Evolutionary conservation across 1,140 invertebrate species (phyloP), one percentile per base, ranked within the genome.

Genomic region (Drosophila athabasca): DNA sequence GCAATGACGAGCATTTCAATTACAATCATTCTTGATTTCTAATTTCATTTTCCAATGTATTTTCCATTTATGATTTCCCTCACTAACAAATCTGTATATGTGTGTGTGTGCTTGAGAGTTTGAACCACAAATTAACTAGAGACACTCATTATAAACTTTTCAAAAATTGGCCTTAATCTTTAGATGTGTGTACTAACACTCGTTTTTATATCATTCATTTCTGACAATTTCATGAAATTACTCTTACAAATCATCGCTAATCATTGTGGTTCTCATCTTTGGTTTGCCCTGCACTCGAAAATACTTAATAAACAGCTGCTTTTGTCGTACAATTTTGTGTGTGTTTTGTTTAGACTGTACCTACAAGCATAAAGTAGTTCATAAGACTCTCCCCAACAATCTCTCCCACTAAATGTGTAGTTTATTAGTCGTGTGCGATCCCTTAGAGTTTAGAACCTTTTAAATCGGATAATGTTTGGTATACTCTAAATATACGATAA

Each of bases 1-100:
- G 45, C 35, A 69, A 69, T 31, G 65, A 69, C 45, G 43, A 69
- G 45, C 51, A 69, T 69, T 69, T 55, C 31, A 49, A 69, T 69
- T 69, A 50, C 39, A 17, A 58, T 49, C 51, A 50, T 15, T 15
- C n/a, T 43, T 69, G 44, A 43, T 68, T 68, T 66, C 2, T 4
- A 53, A 46, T 67, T 68, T 29, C 45, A 35, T 64, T 35, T 39
- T 13, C 46, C 26, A 35, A 64, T 29, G 44, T 9, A 51, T 48
- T 50, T 26, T 35, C 2, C 22, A 35, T 69, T 69, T 3, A 19
- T 57, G 6, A 48, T 55, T 69, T 68, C 9, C n/a, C 26, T 69
- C 45, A 69, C 64, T 50, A 49, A 54, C 64, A 26, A n/a, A 26
- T 24, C 24, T 43, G 44, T 22, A 45, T 51, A 55, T 35, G 11